Conservation (phyloP, 2,797 vertebrate species). For the Knipowitschia caucasica region DNA sequence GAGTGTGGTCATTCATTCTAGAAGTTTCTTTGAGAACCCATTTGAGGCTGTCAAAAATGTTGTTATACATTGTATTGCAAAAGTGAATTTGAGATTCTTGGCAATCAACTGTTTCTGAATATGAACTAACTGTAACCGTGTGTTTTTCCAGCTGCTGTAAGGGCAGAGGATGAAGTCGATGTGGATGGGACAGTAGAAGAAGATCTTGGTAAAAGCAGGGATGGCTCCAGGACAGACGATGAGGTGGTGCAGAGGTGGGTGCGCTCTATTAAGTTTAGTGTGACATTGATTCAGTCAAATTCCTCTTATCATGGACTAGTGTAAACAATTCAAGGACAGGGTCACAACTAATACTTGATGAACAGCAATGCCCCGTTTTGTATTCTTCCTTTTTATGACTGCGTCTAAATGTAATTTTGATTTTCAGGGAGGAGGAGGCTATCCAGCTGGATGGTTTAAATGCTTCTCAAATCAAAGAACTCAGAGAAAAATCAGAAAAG, state of each 20-base stretch:
- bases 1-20: slow-evolving; percentile 18
- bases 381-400: too few species aligned
- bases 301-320: slow-evolving; percentile 6
- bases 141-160: slow-evolving; percentile 76
- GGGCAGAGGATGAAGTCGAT: slow-evolving; percentile 87
- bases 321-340: slow-evolving; percentile 39
- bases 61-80: too few species aligned
- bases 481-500: slow-evolving; percentile 95
- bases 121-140: not conserved
- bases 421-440: slow-evolving; percentile 91
- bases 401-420: too few species aligned
- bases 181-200: slow-evolving; percentile 89
- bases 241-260: slow-evolving; percentile 93
- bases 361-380: not conserved
- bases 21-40: slow-evolving; percentile 44
- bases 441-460: slow-evolving; percentile 97
- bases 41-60: not conserved
- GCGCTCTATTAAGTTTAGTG: not conserved
- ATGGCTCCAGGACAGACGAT: slow-evolving; percentile 94
- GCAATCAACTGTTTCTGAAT: not conserved
- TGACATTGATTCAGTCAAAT: not conserved
- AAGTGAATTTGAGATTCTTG: too few species aligned
- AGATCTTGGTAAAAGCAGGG: slow-evolving; percentile 94
- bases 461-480: slow-evolving; percentile 94
- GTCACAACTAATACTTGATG: slow-evolving; percentile 17